Base-by-base conservation (phyloP, 2,888 invertebrate species). In the Thereva nobilitata region DNA sequence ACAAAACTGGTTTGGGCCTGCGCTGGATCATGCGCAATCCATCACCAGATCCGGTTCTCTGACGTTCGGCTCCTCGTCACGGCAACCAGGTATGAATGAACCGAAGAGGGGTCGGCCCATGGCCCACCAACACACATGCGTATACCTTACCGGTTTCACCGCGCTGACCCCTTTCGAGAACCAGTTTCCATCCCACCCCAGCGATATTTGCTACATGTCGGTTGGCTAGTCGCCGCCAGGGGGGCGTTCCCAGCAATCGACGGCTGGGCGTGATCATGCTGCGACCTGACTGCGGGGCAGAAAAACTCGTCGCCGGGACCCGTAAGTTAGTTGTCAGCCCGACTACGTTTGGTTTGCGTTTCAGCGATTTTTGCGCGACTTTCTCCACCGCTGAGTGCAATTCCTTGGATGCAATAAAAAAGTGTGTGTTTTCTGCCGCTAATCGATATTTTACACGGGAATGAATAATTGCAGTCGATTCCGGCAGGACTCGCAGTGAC, bases 291-390 rank as follows among this genome's bases (percentile, higher is more conserved):
- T 10, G 47, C 35, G 42, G 35, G 42, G 9, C 35, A 52, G 68
- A 69, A 69, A 69, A 69, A 69, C 68, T 67, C 23, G 66, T 67
- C 57, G 37, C 8, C 64, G 64, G 50, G 34, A 56, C 45, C 64
- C 49, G 38, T 64, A 64, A 59, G 64, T 69, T 67, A 69, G 68
- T 69, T 69, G 64, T 64, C 59, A 59, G 67, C 45, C 50, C 64
- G 68, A 67, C 63, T 63, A 69, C 68, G 68, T 69, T 56, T 66
- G 66, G 66, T 66, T 66, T 66, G 61, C 66, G 66, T 68, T 68
- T 68, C 52, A 57, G 59, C 57, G 66, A 66, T 56, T 68, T 66
- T 66, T 66, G 63, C 63, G 66, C 66, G 66, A 63, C 59, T 66
- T 65, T 54, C 54, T 38, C 57, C 52, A 10, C 12, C 37, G n/a